Base-by-base conservation (phyloP, 2,797 vertebrate genomes). In the Pelochelys cantorii region DNA sequence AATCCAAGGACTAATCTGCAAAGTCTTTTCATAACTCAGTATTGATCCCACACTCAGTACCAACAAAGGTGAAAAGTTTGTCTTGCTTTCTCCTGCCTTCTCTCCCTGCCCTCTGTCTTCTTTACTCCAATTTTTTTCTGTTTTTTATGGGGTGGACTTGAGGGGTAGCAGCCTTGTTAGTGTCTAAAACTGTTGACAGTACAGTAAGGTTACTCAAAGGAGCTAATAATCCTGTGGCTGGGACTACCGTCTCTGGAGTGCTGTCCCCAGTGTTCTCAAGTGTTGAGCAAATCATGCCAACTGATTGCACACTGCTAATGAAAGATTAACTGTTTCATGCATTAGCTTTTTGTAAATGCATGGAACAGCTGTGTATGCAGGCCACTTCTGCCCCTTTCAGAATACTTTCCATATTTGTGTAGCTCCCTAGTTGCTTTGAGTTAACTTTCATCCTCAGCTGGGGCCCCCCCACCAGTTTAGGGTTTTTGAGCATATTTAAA, bases 281-380 rank as follows among this genome's bases (percentile, higher is more conserved):
- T 84, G 55, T 81, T 85, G 92, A 96, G 85, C 77, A 96, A 97
- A 95, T 96, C 90, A 91, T 97, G 90, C 85, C 95, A 95, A 93
- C 83, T 96, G 95, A 97, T 97, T 97, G 90, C 91, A 96, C 82
- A 93, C 56, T 93, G 89, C 95, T 97, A 96, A 96, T 95, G 95
- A 97, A 97, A 94, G 95, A 95, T 97, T 97, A 97, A 97, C 96
- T 93, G 85, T 97, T 97, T 96, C 88, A 92, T 94, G 93, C 95
- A 95, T 97, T 96, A 93, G 86, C 86, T 86, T 95, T 96, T 97
- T 93, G 84, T 90, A 92, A 85, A 84, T 87, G 81, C 94, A 89
- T 60, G 34, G 57, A 92, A 93, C 95, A 97, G 95, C 93, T 97
- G 97, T 92, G 88, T 59, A 93, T 84, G 89, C 90, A 94, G 85